phyloP scores from a whole-genome alignment of 2,797 vertebrate genomes.

The Mus caroli region DNA sequence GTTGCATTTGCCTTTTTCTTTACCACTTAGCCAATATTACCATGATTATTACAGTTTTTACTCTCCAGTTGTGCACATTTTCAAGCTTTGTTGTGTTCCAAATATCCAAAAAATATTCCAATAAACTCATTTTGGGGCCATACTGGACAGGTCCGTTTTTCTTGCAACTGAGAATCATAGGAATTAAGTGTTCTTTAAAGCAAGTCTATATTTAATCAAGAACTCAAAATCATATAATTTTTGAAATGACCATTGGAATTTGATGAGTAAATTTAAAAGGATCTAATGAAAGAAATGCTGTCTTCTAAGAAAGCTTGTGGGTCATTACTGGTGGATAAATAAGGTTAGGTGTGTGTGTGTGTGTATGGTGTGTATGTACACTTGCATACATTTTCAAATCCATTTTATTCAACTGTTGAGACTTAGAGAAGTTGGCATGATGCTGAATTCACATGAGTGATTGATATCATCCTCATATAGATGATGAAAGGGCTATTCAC shows the following conservation, averaged over 20 bases:
- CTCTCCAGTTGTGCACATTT: background rate
- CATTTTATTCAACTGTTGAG: constrained; percentile 37
- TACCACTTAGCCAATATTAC: background rate
- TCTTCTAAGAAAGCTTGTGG: background rate
- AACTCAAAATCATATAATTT: background rate
- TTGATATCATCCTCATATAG: background rate
- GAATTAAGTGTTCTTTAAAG: constrained; percentile 43
- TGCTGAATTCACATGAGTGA: background rate
- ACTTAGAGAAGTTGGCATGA: background rate
- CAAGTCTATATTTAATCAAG: background rate
- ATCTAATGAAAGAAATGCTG: background rate
- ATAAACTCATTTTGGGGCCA: background rate
- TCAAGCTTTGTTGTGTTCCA: background rate
- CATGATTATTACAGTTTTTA: background rate
- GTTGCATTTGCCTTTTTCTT: background rate
- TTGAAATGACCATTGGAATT: constrained; percentile 3
- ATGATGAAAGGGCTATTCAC: background rate
- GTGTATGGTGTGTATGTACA: too few relatives aligned
- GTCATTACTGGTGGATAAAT: background rate
- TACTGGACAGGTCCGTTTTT: background rate
- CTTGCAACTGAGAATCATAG: background rate
- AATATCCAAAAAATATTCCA: background rate
- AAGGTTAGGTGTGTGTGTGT: background rate
- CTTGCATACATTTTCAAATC: constrained; percentile 29
- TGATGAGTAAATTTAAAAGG: constrained; percentile 4